These are phyloP conservation scores for Conger conger DNA, from an alignment of 2,113 vertebrate species.

Conservation along the genomic window DNA sequence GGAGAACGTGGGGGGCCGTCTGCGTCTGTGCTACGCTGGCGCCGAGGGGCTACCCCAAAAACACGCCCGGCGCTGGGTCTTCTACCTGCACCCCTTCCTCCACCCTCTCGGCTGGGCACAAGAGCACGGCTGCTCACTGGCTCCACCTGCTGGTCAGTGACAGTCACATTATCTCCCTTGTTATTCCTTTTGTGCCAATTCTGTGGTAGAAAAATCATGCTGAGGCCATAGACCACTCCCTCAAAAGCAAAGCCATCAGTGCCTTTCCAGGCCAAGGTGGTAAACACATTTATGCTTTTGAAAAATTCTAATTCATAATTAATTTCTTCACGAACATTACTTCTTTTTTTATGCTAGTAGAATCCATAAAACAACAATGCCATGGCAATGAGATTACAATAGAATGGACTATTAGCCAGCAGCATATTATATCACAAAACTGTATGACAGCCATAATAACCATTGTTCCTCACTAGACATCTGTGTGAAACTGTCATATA, in stretches of 20 bases:
- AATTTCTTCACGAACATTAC: too few relatives aligned
- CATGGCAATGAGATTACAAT: background rate
- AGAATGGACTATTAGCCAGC: background rate
- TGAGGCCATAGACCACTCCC: background rate
- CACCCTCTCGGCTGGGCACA: conserved; percentile 91
- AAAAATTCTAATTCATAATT: background rate
- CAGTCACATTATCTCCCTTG: background rate
- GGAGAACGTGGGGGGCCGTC: conserved; percentile 88
- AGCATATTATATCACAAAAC: background rate
- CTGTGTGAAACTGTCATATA: background rate
- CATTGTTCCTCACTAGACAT: background rate
- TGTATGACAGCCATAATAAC: background rate
- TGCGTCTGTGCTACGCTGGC: conserved; percentile 82
- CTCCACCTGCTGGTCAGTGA: conserved; percentile 82
- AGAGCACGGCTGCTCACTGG: conserved; percentile 78
- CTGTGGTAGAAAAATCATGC: too few relatives aligned
- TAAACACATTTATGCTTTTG: background rate
- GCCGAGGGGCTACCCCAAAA: conserved; percentile 73
- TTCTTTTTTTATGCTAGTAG: too few relatives aligned
- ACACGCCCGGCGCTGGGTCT: conserved; percentile 83
- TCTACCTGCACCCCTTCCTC: conserved; percentile 90
- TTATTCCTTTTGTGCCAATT: background rate
- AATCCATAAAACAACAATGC: too few relatives aligned
- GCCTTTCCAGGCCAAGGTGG: background rate
- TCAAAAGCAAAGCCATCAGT: background rate